These are phyloP conservation scores for Phalloptychus januarius DNA, from an alignment of 2,797 vertebrate species.

Conservation along the genomic window DNA sequence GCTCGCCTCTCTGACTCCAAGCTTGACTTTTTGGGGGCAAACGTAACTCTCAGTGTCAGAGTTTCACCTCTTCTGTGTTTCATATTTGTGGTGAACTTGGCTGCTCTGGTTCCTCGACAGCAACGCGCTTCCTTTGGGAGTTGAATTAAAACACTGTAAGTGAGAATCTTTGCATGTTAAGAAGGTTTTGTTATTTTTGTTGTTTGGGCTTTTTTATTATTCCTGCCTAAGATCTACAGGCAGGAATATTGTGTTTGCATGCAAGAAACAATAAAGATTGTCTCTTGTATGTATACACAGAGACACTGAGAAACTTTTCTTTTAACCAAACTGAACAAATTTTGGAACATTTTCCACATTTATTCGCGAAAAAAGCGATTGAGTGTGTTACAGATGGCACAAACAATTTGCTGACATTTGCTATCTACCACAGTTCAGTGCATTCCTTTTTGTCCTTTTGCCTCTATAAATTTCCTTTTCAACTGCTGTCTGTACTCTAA, in stretches of 20 bases:
- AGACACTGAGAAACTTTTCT: slow-evolving; percentile 12
- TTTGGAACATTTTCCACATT: slow-evolving; percentile 27
- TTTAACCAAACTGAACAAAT: slow-evolving; percentile 32
- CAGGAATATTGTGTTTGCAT: slow-evolving; percentile 22
- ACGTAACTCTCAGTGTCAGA: slow-evolving; percentile 15
- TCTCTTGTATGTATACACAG: too few relatives aligned
- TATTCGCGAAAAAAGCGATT: slow-evolving; percentile 29
- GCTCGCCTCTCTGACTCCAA: slow-evolving; percentile 12
- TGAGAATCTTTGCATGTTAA: slow-evolving; percentile 19
- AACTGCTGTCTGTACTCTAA: slow-evolving; percentile 23
- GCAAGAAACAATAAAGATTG: slow-evolving; percentile 26
- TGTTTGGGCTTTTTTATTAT: slow-evolving; percentile 22
- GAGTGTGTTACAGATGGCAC: slow-evolving; percentile 18
- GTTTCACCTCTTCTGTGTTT: not conserved
- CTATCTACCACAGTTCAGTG: slow-evolving; percentile 41
- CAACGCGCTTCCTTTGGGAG: slow-evolving; percentile 26
- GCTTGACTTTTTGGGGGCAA: slow-evolving; percentile 27
- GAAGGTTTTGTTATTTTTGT: slow-evolving; percentile 16
- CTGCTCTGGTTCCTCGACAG: slow-evolving; percentile 9
- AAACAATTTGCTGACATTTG: slow-evolving; percentile 26
- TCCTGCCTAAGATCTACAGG: slow-evolving; percentile 23
- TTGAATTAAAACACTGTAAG: slow-evolving; percentile 35
- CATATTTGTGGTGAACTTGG: slow-evolving; percentile 4
- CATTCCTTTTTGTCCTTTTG: slow-evolving; percentile 8
- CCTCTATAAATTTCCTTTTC: slow-evolving; percentile 24